phyloP scores from a whole-genome alignment of 2,113 vertebrate species.

The Eulemur rufifrons region DNA sequence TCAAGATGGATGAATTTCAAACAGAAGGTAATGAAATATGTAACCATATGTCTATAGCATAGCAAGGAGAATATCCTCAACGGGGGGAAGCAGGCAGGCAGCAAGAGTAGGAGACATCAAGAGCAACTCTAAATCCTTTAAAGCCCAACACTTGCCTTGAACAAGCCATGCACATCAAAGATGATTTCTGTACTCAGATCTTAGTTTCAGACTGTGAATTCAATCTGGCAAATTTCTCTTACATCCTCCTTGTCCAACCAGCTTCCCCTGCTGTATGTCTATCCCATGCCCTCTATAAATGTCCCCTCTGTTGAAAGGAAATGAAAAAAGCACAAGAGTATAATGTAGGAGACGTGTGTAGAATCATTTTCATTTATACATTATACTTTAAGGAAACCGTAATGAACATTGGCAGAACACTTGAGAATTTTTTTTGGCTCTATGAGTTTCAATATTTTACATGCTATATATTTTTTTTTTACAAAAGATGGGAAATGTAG shows the following conservation, averaged over 20 bases:
- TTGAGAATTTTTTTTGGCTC: background rate
- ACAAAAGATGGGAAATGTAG: background rate
- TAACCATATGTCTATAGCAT: background rate
- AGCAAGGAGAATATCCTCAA: background rate
- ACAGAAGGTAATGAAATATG: constrained; percentile 1
- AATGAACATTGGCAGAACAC: background rate
- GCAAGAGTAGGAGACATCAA: background rate
- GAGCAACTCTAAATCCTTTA: background rate
- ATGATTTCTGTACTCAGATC: background rate
- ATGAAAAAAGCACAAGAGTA: background rate
- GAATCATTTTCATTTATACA: background rate
- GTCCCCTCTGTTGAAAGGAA: background rate
- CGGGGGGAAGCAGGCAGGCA: background rate
- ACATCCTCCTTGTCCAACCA: background rate
- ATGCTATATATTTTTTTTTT: background rate
- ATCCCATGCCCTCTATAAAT: background rate
- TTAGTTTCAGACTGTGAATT: background rate
- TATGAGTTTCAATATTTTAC: background rate
- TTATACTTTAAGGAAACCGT: background rate
- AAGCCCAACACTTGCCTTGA: background rate
- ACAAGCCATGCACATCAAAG: background rate
- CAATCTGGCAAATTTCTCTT: constrained; percentile 4
- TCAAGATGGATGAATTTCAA: background rate
- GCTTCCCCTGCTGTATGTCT: background rate
- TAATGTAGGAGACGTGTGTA: background rate